phyloP scores from a whole-genome alignment of 2,888 invertebrate species.

The Zootermopsis nevadensis region DNA sequence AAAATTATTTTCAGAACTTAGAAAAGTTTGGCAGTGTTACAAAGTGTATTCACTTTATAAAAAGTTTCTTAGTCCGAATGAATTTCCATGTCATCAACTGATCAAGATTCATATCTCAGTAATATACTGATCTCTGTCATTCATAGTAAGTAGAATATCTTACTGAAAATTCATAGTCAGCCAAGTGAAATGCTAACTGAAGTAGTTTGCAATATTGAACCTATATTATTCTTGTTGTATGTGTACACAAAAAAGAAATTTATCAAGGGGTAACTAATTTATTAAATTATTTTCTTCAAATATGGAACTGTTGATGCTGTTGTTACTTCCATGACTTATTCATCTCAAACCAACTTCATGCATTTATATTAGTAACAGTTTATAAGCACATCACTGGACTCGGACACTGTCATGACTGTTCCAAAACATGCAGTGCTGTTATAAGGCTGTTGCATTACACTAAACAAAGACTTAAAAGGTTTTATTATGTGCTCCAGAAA shows the following conservation, averaged over 20 bases:
- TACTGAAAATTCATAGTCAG: no score
- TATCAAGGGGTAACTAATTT: not conserved
- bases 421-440: not conserved
- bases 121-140: no score
- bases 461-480: not conserved
- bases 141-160: no score
- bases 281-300: not conserved
- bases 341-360: conserved; percentile 40
- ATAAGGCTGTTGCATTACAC: not conserved
- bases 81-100: not conserved
- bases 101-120: not conserved
- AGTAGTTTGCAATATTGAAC: not conserved
- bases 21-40: conserved; percentile 6
- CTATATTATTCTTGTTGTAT: no score
- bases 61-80: not conserved
- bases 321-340: not conserved
- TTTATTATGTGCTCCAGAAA: not conserved
- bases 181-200: not conserved
- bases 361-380: conserved; percentile 40
- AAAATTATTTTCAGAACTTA: not conserved
- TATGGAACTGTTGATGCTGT: not conserved
- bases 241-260: not conserved
- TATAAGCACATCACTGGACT: conserved; percentile 41
- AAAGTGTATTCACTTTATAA: not conserved
- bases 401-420: not conserved